Percentiles rank a stretch among this genome's conserved stretches.
Conservation (phyloP, 1,140 invertebrate species). For the Trichonephila clavata region DNA sequence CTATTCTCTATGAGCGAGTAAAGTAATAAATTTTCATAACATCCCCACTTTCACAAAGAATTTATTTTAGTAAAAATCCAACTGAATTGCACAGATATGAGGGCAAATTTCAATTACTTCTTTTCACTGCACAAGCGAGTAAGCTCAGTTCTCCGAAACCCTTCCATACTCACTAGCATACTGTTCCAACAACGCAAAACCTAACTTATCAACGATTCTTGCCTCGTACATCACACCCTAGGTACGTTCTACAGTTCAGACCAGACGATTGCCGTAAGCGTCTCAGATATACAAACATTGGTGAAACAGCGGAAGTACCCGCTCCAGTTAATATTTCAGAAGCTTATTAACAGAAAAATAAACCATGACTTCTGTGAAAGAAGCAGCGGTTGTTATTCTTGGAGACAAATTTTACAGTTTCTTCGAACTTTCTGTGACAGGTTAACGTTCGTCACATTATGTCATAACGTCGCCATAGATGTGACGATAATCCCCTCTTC, state of each 20-base stretch:
- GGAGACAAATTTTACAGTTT: constrained; percentile 38
- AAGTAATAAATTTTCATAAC: too few species aligned
- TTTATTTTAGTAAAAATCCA: too few species aligned
- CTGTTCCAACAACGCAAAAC: neutral
- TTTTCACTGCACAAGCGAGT: too few species aligned
- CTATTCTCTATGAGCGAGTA: too few species aligned
- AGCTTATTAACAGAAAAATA: constrained; percentile 23
- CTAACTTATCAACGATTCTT: neutral
- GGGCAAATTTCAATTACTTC: too few species aligned
- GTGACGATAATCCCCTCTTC: constrained; percentile 6
- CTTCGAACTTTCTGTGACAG: constrained; percentile 21
- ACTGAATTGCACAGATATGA: too few species aligned
- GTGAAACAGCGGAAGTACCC: neutral
- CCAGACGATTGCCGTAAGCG: neutral
- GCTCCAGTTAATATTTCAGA: neutral
- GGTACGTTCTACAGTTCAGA: neutral
- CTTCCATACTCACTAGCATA: neutral
- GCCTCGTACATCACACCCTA: neutral
- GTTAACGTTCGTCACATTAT: constrained; percentile 58
- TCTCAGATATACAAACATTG: neutral
- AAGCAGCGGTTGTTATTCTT: neutral
- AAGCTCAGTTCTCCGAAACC: too few species aligned
- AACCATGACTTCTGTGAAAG: constrained; percentile 15
- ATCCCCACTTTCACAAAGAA: too few species aligned
- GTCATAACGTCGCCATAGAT: neutral